Evolutionary conservation across 2,888 invertebrate genomes (phyloP), one percentile per base, ranked within the genome.

Genomic region (Lumbricus terrestris): DNA sequence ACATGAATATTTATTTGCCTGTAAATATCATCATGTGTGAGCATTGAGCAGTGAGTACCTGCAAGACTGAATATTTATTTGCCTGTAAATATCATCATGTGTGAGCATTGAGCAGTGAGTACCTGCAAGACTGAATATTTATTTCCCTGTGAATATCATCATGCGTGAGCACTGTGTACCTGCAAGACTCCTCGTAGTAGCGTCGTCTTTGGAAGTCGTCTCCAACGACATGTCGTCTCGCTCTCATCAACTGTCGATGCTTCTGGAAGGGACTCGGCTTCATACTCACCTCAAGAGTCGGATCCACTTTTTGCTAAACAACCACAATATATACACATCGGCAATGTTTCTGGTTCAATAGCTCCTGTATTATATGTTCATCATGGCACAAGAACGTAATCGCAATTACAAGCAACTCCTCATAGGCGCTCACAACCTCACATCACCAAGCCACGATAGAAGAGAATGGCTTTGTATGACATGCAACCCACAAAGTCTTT

Each of bases 241-340:
- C 88, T 40, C 37, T 88, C 88, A 85, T 85, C 85, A 34, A 8
- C 88, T 88, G 88, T 35, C 47, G 40, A 69, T 37, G 34, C 47
- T 35, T 42, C 42, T 42, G 47, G 42, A 42, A 35, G 23, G 89
- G 54, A 54, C 98, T 98, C 29, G 98, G 98, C 95, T 99, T 99
- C 93, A 98, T 97, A 95, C 99, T 98, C 88, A 99, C 99, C 90
- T 98, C 97, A 93, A 99, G 96, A 95, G 98, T 98, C 0, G 99
- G 99, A 95, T 97, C 96, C 33, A 98, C 96, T 92, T 96, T 96
- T 94, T 95, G 95, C 95, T 95, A 69, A 89, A n/a, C 35, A 89
- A 89, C 42, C 33, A 89, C 15, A 34, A 15, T 33, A 85, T 35
- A 18, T 34, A 85, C 8, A 34, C 18, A 35, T 37, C 85, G 23